Evolutionary conservation across 2,797 vertebrate species (phyloP), one percentile per base, ranked within the genome.

Genomic region (Chelonia mydas): DNA sequence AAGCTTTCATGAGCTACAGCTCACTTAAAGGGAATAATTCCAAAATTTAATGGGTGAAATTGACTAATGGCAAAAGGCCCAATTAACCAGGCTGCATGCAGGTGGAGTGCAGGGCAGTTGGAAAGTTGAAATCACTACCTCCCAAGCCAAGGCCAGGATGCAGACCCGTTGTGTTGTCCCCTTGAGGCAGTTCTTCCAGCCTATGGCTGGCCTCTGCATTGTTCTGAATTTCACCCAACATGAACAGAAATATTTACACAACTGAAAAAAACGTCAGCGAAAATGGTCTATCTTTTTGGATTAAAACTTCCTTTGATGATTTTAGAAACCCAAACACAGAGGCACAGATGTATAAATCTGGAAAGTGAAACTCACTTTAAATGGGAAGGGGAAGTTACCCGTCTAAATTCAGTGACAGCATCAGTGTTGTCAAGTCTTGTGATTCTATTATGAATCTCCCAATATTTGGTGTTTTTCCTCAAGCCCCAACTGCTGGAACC

Each of bases 401-500:
- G 28, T 49, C 94, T 49, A 59, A n/a, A 8, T 53, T 88, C 57
- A 82, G 50, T 72, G 57, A 65, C 27, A 85, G 31, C 57, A 90
- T 6, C 33, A 81, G 5, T 3, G 4, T 41, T 95, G 47, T 78
- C 72, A 45, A 0, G 88, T 88, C 31, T 85, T 82, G 74, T 27
- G 82, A 91, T 82, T 84, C 77, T 59, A 59, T 27, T 59, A 5
- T 11, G 90, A 33, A 45, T 87, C 77, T 94, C 77, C 54, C 1
- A 85, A 37, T 78, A 91, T 89, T 94, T 80, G 68, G 54, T 45
- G 15, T 68, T 92, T 92, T 94, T 80, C 81, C 33, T 65, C 33
- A 65, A 65, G 16, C 16, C 33, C 61, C 61, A 65, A 33, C 13
- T 61, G 59, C 59, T 93, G 83, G 90, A 92, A 93, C 86, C 23